These are phyloP conservation scores for Luperina nickerlii DNA, from an alignment of 2,888 invertebrate species.

Conservation along the genomic window DNA sequence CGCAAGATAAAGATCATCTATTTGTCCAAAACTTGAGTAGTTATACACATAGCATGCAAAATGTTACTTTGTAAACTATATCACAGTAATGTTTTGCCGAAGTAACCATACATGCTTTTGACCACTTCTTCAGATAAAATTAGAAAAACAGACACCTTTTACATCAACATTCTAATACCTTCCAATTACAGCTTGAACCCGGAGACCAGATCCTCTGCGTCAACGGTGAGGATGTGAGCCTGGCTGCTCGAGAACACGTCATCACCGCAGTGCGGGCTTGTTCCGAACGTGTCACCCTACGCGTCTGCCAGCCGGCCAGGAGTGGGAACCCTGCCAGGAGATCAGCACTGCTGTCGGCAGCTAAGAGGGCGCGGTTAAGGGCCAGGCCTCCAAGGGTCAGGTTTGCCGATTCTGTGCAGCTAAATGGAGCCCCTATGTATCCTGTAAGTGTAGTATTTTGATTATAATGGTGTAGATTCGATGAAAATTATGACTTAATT, in stretches of 20 bases:
- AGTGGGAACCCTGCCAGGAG: conserved; percentile 91
- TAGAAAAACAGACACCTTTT: neutral
- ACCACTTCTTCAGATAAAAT: neutral
- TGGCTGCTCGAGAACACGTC: conserved; percentile 96
- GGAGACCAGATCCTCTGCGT: conserved; percentile 97
- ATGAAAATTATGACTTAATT: neutral
- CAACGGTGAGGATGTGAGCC: conserved; percentile 97
- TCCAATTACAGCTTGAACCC: conserved; percentile 92
- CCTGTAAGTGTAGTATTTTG: conserved; percentile 90
- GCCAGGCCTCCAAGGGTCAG: conserved; percentile 95
- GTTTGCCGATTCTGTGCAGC: conserved; percentile 96
- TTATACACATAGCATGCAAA: too few relatives aligned
- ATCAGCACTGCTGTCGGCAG: conserved; percentile 96
- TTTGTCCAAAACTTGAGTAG: neutral
- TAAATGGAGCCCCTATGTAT: conserved; percentile 95
- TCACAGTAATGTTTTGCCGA: neutral
- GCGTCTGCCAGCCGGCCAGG: conserved; percentile 95
- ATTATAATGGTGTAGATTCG: neutral
- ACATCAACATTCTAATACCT: too few relatives aligned
- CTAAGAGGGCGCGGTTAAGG: conserved; percentile 95
- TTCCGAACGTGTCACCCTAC: conserved; percentile 93
- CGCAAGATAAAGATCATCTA: too few relatives aligned
- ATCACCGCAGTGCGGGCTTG: conserved; percentile 96
- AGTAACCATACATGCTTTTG: neutral
- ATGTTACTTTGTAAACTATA: too few relatives aligned